Conservation (phyloP, 2,888 invertebrate species). For the Orchesella flavescens region DNA sequence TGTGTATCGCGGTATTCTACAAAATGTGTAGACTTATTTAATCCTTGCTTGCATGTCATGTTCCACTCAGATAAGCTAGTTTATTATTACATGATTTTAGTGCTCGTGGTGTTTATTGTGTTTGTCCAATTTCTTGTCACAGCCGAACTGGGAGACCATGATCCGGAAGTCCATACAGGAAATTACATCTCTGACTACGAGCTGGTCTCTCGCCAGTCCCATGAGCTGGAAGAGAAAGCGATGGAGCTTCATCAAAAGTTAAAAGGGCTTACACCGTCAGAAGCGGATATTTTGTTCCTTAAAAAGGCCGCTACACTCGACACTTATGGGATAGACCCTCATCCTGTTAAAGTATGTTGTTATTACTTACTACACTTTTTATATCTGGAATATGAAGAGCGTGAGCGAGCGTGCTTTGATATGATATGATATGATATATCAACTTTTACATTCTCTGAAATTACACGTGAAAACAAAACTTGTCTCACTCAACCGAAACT, state of each 20-base stretch:
- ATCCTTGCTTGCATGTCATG: neutral
- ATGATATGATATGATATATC: neutral
- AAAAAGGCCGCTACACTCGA: slow-evolving; percentile 92
- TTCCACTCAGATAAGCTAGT: neutral
- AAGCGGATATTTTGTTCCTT: slow-evolving; percentile 92
- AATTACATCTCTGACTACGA: slow-evolving; percentile 94
- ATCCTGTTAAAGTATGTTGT: slow-evolving; percentile 91
- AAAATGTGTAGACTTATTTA: neutral
- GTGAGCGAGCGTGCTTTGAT: too few relatives aligned
- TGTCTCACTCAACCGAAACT: slow-evolving; percentile 13
- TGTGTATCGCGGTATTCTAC: too few relatives aligned
- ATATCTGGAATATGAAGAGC: too few relatives aligned
- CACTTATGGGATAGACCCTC: slow-evolving; percentile 98
- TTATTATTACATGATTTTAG: neutral
- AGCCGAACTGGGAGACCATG: slow-evolving; percentile 97
- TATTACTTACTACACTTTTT: slow-evolving; percentile 29
- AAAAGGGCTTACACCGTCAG: slow-evolving; percentile 88
- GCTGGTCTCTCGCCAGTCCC: slow-evolving; percentile 92
- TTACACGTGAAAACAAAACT: slow-evolving; percentile 6
- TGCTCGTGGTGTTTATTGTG: slow-evolving; percentile 10
- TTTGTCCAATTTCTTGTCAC: slow-evolving; percentile 71
- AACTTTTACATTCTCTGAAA: neutral
- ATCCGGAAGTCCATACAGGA: slow-evolving; percentile 88
- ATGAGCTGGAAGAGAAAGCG: slow-evolving; percentile 92
- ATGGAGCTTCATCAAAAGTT: slow-evolving; percentile 93